Evolutionary conservation across 2,797 vertebrate genomes (phyloP).

Genomic region (Liparis tanakae): DNA sequence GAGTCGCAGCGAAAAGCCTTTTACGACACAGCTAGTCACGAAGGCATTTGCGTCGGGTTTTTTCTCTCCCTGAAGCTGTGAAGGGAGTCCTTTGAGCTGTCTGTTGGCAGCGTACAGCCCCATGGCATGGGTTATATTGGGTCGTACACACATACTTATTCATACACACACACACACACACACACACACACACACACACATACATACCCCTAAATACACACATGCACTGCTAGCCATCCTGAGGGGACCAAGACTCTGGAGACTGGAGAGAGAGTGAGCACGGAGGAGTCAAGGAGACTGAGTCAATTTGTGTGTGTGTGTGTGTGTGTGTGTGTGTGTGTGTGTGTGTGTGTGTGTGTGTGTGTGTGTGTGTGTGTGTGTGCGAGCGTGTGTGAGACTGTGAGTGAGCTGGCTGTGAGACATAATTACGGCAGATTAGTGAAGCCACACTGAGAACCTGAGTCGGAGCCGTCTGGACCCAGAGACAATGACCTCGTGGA

Average conservation of each 20-base stretch:
- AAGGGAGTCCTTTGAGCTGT: conserved; percentile 56
- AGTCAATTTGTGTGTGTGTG: conserved; percentile 47
- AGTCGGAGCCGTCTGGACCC: conserved; percentile 66
- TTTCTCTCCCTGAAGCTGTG: conserved; percentile 43
- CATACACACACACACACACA: conserved; percentile 23
- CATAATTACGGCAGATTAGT: conserved; percentile 80
- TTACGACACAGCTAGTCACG: conserved; percentile 52
- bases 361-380: too few species aligned
- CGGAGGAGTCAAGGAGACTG: conserved; percentile 22
- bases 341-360: too few species aligned
- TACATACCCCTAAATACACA: conserved; percentile 16
- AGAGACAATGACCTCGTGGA: conserved; percentile 72
- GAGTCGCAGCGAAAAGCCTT: conserved; percentile 50
- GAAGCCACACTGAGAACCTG: conserved; percentile 73
- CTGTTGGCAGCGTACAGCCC: conserved; percentile 30
- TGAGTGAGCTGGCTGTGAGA: conserved; percentile 65
- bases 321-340: too few species aligned
- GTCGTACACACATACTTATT: conserved; percentile 25
- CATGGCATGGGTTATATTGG: conserved; percentile 35
- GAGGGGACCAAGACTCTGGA: conserved; percentile 37
- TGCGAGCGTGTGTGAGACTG: conserved; percentile 40
- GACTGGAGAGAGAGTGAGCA: conserved; percentile 20
- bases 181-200: conserved; percentile 12
- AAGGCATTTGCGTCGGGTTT: conserved; percentile 35
- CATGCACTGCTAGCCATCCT: conserved; percentile 32